These are phyloP conservation scores for Pristionchus mayeri DNA, from an alignment of 2,888 invertebrate species.

Conservation along the genomic window DNA sequence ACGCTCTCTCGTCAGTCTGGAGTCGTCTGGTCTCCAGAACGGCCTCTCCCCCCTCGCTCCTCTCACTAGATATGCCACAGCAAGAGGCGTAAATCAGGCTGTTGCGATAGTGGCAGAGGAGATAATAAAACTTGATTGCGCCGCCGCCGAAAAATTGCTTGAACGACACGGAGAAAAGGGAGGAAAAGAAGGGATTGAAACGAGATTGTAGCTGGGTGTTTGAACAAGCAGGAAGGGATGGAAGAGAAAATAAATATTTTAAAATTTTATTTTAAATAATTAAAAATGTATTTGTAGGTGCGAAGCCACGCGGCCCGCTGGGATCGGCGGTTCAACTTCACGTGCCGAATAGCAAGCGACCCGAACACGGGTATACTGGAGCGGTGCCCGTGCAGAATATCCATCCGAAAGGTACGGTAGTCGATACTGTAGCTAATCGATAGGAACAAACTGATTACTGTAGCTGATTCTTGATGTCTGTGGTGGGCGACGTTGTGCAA, in stretches of 20 bases:
- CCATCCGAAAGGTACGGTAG: constrained; percentile 88
- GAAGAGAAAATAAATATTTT: background rate
- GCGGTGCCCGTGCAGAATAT: constrained; percentile 91
- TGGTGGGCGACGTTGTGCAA: constrained; percentile 19
- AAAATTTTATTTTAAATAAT: background rate
- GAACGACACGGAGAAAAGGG: background rate
- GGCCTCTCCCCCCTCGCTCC: background rate
- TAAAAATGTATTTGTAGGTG: constrained; percentile 81
- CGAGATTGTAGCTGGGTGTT: no score
- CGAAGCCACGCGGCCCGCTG: constrained; percentile 93
- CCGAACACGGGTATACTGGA: constrained; percentile 94
- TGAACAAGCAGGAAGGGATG: no score
- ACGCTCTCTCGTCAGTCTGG: background rate
- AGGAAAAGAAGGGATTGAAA: no score
- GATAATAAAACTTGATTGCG: constrained; percentile 26
- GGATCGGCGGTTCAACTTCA: constrained; percentile 89
- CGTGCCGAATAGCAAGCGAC: constrained; percentile 96
- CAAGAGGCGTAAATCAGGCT: background rate
- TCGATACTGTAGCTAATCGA: background rate
- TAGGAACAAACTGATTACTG: background rate
- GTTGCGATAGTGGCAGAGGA: background rate
- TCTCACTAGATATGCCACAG: background rate
- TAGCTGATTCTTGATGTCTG: background rate
- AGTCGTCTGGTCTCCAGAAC: background rate
- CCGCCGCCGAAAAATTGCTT: background rate